These are phyloP conservation scores for Drosophila histrio DNA, from an alignment of 2,888 invertebrate genomes.

Conservation along the genomic window DNA sequence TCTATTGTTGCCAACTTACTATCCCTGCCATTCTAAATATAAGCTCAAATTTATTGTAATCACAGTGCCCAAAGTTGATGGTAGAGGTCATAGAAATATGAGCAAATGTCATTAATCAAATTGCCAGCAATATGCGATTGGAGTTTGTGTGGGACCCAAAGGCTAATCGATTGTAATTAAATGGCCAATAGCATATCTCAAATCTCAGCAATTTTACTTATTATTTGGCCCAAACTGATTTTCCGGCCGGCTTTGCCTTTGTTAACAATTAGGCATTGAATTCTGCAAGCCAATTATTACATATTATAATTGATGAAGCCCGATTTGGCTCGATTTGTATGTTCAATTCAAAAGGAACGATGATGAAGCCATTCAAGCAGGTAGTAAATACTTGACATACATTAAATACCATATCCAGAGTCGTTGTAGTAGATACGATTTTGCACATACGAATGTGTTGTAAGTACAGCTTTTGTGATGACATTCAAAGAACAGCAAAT, in stretches of 20 bases:
- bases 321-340: not conserved
- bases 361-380: not conserved
- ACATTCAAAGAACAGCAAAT: not conserved
- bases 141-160: not conserved
- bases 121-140: not conserved
- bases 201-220: slow-evolving; percentile 5
- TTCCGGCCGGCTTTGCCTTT: not conserved
- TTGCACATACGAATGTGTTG: not conserved
- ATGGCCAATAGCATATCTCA: slow-evolving; percentile 4
- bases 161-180: slow-evolving; percentile 22
- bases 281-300: slow-evolving; percentile 2
- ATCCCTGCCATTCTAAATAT: not conserved
- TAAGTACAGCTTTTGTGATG: not conserved
- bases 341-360: not conserved
- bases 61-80: not conserved
- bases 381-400: not conserved
- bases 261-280: slow-evolving; percentile 10
- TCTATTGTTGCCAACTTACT: too few relatives aligned
- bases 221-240: not conserved
- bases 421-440: too few relatives aligned
- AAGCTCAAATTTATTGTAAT: not conserved
- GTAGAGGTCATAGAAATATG: slow-evolving; percentile 3
- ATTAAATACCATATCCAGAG: too few relatives aligned
- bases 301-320: slow-evolving; percentile 19
- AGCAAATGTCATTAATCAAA: slow-evolving; percentile 13